Evolutionary conservation across 2,888 invertebrate species (phyloP).

Genomic region (Tyria jacobaeae): DNA sequence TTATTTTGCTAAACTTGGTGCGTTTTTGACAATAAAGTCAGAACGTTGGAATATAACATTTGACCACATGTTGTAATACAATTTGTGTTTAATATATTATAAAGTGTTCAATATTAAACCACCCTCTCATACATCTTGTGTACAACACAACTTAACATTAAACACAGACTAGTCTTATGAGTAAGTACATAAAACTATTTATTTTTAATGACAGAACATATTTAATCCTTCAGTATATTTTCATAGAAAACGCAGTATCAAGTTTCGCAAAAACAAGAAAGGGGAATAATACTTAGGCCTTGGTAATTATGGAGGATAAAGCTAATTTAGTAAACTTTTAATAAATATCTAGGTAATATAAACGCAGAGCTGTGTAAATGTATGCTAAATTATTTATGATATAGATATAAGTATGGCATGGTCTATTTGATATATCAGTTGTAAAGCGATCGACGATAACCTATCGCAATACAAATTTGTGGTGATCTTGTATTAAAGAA

Average conservation of each 20-base stretch:
- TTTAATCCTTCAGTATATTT: slow-evolving; percentile 2
- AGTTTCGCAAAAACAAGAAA: slow-evolving; percentile 34
- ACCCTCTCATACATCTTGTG: background rate
- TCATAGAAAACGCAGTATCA: slow-evolving; percentile 29
- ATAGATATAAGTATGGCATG: slow-evolving; percentile 66
- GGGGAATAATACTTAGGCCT: slow-evolving; percentile 47
- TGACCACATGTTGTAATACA: background rate
- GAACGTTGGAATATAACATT: background rate
- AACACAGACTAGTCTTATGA: slow-evolving; percentile 17
- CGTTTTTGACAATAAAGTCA: slow-evolving; percentile 3
- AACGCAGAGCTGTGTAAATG: slow-evolving; percentile 71
- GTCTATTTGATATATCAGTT: slow-evolving; percentile 62
- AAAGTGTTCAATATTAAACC: background rate
- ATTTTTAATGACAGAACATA: too few relatives aligned
- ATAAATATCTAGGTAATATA: slow-evolving; percentile 49
- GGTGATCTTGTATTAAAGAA: slow-evolving; percentile 70
- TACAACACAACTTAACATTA: slow-evolving; percentile 1
- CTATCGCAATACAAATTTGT: slow-evolving; percentile 58
- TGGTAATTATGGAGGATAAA: slow-evolving; percentile 47
- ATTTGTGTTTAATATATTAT: background rate
- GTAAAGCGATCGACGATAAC: slow-evolving; percentile 62
- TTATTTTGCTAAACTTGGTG: slow-evolving; percentile 30
- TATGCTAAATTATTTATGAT: slow-evolving; percentile 81
- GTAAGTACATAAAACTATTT: slow-evolving; percentile 9
- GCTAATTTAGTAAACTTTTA: slow-evolving; percentile 47